Conservation (phyloP, 2,113 vertebrate genomes). For the Cephalophus harveyi region DNA sequence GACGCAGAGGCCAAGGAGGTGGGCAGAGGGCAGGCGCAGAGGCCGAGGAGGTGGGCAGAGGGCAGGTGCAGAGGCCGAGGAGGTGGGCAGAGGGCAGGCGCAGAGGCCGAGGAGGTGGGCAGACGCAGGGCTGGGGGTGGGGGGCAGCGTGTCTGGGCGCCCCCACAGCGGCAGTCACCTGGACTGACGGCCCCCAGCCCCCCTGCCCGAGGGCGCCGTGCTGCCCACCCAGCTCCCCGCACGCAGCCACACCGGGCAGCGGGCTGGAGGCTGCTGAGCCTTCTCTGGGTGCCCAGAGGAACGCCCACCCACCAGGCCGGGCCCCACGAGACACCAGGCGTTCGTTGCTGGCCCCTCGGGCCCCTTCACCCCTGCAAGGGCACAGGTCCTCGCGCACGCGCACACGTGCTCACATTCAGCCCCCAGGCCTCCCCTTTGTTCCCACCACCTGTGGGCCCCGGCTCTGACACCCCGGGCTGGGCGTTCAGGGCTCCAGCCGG, state of each 20-base stretch:
- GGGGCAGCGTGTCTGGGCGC: too few species aligned
- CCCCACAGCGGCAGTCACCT: not conserved
- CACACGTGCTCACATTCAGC: accelerated
- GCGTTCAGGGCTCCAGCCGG: not conserved
- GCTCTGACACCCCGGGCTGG: not conserved
- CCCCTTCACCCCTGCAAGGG: too few species aligned
- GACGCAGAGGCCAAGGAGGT: too few species aligned
- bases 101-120: not conserved
- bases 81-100: not conserved
- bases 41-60: too few species aligned
- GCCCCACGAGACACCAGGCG: not conserved
- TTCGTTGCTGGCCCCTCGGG: too few species aligned
- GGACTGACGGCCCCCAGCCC: not conserved
- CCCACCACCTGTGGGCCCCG: accelerated
- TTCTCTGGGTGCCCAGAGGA: not conserved
- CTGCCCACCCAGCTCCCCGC: not conserved
- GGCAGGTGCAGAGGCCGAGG: too few species aligned
- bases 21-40: too few species aligned
- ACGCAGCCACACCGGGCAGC: not conserved
- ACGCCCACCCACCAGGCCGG: not conserved
- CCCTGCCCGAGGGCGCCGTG: accelerated
- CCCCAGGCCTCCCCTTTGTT: not conserved
- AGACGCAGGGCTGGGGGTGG: accelerated
- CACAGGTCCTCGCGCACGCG: accelerated
- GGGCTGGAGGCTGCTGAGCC: not conserved